Base-by-base conservation (phyloP, 1,140 invertebrate genomes). In the Brachionus sp. region DNA sequence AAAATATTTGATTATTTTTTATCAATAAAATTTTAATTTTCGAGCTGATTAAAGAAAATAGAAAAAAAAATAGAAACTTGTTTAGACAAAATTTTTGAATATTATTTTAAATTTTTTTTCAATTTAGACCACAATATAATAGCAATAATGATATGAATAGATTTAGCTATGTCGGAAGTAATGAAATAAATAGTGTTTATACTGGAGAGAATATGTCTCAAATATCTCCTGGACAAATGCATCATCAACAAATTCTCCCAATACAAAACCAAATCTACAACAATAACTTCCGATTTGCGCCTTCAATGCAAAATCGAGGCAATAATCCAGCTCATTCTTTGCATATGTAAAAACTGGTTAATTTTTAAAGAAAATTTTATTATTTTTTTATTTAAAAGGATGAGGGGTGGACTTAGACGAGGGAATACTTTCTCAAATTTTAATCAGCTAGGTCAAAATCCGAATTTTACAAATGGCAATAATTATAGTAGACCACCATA, bases 391-490 rank as follows among this genome's bases (percentile, higher is more conserved):
- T 68, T 12, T 68, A 5, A 37, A 37, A 70, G 66, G 66, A 39
- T 70, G 16, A 35, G 66, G n/a, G 66, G 66, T 39, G 66, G 66
- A 19, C 37, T 70, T 33, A 35, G 66, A 37, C 12, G 66, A 37
- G 66, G 66, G 2, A 16, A 39, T 4, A 70, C 66, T 13, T 39
- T 39, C 7, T 7, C n/a, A 33, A 70, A 70, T 70, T 39, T 70
- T 19, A 70, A 39, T 70, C 66, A 42, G 16, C 16, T 70, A 70
- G 33, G 64, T 66, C 64, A 33, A 37, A 70, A 70, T 70, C 66
- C 42, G 39, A 70, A 70, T 39, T 70, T 16, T 70, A 16, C 35
- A 39, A 70, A 70, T 70, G 66, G 66, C 33, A n/a, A 12, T 19
- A 42, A 70, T 70, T 70, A 16, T 39, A 16, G 13, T 12, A 37